Percentiles rank a stretch among this genome's conserved stretches.
Evolutionary conservation across 2,797 vertebrate species (phyloP).

Genomic region (Poecile montanus): DNA sequence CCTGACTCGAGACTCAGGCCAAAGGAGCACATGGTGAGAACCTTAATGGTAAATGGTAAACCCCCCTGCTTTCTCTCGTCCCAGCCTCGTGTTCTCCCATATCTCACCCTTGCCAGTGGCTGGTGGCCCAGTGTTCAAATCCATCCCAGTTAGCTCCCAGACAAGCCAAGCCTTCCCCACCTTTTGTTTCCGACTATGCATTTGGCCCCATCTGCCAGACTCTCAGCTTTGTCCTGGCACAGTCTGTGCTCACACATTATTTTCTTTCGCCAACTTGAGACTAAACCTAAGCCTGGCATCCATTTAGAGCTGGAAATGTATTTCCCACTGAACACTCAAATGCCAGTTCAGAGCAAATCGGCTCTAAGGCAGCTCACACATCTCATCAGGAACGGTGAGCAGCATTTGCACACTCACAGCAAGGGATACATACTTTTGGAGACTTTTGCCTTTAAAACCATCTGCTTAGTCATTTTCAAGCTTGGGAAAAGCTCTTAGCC

Average conservation of each 20-base stretch:
- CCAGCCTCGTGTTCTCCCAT: neutral
- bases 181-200: neutral
- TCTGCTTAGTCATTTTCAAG: neutral
- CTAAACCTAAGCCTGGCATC: neutral
- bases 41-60: neutral
- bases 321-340: neutral
- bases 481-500: neutral
- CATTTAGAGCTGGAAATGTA: neutral
- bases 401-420: neutral
- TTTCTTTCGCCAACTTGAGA: neutral
- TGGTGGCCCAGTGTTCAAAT: neutral
- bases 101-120: neutral
- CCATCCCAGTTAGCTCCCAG: neutral
- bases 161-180: neutral
- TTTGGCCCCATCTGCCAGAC: neutral
- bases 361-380: neutral
- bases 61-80: neutral
- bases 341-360: neutral
- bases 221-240: neutral
- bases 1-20: neutral
- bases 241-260: neutral
- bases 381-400: neutral
- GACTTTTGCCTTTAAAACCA: neutral
- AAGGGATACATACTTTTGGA: neutral
- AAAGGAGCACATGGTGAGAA: neutral